Conservation (phyloP, 2,113 vertebrate genomes). For the Numenius arquata region DNA sequence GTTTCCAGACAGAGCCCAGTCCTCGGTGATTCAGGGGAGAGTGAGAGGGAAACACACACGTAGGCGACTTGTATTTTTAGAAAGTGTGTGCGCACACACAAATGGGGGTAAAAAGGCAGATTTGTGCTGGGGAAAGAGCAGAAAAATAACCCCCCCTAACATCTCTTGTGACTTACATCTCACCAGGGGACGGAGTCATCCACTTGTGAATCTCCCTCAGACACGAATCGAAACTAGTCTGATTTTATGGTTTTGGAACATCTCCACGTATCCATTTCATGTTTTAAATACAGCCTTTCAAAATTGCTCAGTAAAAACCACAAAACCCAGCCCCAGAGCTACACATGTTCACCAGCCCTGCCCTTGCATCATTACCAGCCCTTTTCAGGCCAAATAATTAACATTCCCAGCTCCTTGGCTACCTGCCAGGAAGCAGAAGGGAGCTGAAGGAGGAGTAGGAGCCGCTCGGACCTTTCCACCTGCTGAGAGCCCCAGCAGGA, state of each 20-base stretch:
- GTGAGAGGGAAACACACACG: fast-evolving
- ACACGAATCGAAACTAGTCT: fast-evolving
- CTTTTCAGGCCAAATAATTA: background rate
- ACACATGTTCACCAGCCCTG: background rate
- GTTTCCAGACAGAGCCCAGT: background rate
- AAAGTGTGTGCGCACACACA: fast-evolving
- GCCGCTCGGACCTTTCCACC: background rate
- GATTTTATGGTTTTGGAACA: background rate
- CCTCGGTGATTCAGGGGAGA: background rate
- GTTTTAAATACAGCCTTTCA: background rate
- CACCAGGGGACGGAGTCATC: background rate
- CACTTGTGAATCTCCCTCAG: background rate
- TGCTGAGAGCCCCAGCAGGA: fast-evolving
- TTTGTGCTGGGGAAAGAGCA: background rate
- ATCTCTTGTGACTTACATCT: background rate
- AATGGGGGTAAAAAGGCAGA: background rate
- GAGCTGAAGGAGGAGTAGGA: background rate
- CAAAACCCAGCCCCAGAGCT: background rate
- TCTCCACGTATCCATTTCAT: fast-evolving
- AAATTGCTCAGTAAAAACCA: background rate
- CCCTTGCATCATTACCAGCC: background rate
- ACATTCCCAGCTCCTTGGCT: background rate
- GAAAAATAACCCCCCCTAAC: background rate
- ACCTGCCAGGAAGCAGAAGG: background rate
- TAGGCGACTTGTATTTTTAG: background rate